A percentile compares a stretch with the other conserved stretches of the same genome.
Conservation (phyloP, 2,797 vertebrate species). For the Muraenolepis orangiensis region DNA sequence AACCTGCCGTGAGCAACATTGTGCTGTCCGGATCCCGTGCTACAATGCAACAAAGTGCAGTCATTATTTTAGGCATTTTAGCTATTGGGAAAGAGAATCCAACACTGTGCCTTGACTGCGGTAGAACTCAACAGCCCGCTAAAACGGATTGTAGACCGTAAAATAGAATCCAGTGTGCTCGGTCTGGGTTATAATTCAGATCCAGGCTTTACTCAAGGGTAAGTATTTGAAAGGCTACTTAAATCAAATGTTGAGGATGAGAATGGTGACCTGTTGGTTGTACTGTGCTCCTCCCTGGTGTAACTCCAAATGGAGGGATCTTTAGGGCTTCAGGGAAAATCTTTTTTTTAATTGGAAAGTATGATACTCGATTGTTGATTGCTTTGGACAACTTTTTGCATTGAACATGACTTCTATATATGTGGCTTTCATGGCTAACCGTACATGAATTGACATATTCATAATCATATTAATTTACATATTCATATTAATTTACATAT, state of each 20-base stretch:
- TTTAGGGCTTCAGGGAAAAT: not conserved
- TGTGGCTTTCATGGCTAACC: not conserved
- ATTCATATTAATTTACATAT: not conserved
- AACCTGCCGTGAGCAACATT: not conserved
- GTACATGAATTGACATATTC: not conserved
- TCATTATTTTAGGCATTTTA: not conserved
- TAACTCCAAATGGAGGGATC: not conserved
- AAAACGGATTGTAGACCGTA: constrained; percentile 5
- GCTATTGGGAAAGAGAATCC: constrained; percentile 43
- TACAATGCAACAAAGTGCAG: not conserved
- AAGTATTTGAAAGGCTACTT: not conserved
- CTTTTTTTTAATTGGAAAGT: not conserved
- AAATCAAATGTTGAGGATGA: constrained; percentile 1
- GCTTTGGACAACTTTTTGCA: not conserved
- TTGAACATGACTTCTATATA: not conserved
- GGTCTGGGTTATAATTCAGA: constrained; percentile 35
- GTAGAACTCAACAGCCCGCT: constrained; percentile 33
- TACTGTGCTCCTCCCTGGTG: not conserved
- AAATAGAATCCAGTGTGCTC: constrained; percentile 9
- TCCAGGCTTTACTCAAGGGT: constrained; percentile 17
- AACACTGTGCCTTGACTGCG: constrained; percentile 70
- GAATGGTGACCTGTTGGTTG: not conserved
- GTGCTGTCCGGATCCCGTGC: not conserved
- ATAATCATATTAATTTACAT: not conserved
- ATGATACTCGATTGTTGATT: not conserved